Evolutionary conservation across 2,797 vertebrate genomes (phyloP).

Genomic region (Pangasius sanitwongsei): DNA sequence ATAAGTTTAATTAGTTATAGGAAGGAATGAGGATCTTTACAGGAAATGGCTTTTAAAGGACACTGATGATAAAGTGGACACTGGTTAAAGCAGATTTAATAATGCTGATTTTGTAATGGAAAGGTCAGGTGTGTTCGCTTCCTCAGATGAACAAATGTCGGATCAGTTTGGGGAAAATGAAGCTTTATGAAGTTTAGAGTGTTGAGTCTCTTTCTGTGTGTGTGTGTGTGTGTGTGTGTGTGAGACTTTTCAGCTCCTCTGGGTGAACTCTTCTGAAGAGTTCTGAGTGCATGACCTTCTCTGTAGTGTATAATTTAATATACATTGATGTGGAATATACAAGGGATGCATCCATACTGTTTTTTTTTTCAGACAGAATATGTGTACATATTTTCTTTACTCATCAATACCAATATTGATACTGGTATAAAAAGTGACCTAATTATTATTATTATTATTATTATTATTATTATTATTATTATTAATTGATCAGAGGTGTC

Average conservation of each 20-base stretch:
- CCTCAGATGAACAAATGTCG: slow-evolving; percentile 3
- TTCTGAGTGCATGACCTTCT: not conserved
- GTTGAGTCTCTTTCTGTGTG: not conserved
- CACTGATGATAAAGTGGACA: not conserved
- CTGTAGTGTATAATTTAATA: not conserved
- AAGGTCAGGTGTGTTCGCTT: slow-evolving; percentile 15
- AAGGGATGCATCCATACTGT: not conserved
- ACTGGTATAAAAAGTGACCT: not conserved
- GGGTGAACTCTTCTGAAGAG: not conserved
- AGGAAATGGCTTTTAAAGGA: not conserved
- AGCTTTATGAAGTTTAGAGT: not conserved
- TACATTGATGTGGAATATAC: not conserved
- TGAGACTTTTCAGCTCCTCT: not conserved
- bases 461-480: not conserved
- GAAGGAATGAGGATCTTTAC: not conserved
- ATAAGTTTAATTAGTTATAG: not conserved
- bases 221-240: not conserved
- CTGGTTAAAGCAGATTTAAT: not conserved
- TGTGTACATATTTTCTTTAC: not conserved
- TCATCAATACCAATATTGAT: not conserved
- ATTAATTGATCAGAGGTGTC: not conserved
- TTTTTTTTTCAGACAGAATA: not conserved
- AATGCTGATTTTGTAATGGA: slow-evolving; percentile 4
- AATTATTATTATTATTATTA: not conserved
- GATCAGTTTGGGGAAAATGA: not conserved